Conservation (phyloP, 2,888 invertebrate species). For the Platycnemis pennipes region DNA sequence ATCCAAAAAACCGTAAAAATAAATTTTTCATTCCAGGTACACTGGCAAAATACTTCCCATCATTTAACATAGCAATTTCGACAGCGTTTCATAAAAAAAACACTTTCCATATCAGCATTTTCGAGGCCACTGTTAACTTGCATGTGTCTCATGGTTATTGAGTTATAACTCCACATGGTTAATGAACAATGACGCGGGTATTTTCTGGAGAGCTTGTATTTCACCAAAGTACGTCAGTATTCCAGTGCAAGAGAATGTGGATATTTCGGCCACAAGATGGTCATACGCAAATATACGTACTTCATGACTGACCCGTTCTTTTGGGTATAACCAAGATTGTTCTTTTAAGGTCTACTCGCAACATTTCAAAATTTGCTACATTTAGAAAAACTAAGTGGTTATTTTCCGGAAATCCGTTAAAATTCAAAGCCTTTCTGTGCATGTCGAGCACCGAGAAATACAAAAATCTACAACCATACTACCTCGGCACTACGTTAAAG, state of each 20-base stretch:
- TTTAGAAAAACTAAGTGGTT: no score
- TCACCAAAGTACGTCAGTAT: neutral
- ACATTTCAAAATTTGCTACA: no score
- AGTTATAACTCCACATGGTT: neutral
- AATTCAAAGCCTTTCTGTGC: neutral
- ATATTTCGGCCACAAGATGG: neutral
- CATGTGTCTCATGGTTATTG: neutral
- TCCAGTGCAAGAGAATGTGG: neutral
- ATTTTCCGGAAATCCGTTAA: neutral
- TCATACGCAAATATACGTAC: neutral
- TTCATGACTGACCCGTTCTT: neutral
- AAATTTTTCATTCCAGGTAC: no score
- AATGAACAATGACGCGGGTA: neutral
- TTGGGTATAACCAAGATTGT: neutral
- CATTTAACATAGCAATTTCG: neutral
- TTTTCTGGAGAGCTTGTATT: neutral
- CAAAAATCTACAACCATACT: no score
- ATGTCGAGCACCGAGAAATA: no score
- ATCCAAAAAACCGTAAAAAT: no score
- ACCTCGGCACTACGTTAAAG: no score
- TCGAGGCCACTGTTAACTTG: neutral
- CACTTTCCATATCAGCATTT: neutral
- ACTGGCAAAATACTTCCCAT: no score
- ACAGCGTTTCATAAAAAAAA: neutral
- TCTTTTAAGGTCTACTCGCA: neutral